Evolutionary conservation across 2,113 vertebrate genomes (phyloP).

Genomic region (Macquaria ambigua): DNA sequence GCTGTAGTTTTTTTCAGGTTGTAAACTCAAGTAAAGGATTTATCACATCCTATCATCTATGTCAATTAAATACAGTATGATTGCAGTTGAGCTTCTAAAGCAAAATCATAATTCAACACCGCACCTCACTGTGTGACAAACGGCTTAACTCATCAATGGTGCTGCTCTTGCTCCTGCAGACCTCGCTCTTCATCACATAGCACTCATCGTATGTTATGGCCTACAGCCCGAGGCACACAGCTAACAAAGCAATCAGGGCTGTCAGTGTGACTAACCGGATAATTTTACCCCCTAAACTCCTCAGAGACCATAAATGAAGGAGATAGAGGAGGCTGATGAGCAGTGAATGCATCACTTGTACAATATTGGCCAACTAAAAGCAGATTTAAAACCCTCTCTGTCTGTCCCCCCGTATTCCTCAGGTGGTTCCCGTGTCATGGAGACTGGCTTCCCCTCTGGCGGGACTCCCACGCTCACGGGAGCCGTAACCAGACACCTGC

Average conservation of each 20-base stretch:
- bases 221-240: constrained; percentile 22
- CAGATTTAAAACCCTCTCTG: constrained; percentile 19
- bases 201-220: constrained; percentile 38
- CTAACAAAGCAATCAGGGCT: constrained; percentile 18
- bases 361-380: constrained; percentile 53
- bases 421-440: constrained; percentile 71
- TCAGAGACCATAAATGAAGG: constrained; percentile 20
- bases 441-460: constrained; percentile 56
- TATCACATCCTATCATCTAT: neutral
- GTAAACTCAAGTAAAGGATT: neutral
- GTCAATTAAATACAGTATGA: neutral
- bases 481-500: constrained; percentile 82
- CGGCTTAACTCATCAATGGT: constrained; percentile 16
- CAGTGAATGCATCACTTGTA: neutral
- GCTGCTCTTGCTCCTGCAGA: constrained; percentile 26
- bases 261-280: constrained; percentile 31
- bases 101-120: neutral
- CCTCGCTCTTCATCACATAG: constrained; percentile 16
- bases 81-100: neutral
- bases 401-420: constrained; percentile 42
- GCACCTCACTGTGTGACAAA: constrained; percentile 2
- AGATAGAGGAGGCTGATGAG: constrained; percentile 18
- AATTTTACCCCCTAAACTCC: neutral
- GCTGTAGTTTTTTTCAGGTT: too few relatives aligned
- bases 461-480: constrained; percentile 62